Conservation (phyloP, 2,888 invertebrate genomes). For the Dryococelus australis region DNA sequence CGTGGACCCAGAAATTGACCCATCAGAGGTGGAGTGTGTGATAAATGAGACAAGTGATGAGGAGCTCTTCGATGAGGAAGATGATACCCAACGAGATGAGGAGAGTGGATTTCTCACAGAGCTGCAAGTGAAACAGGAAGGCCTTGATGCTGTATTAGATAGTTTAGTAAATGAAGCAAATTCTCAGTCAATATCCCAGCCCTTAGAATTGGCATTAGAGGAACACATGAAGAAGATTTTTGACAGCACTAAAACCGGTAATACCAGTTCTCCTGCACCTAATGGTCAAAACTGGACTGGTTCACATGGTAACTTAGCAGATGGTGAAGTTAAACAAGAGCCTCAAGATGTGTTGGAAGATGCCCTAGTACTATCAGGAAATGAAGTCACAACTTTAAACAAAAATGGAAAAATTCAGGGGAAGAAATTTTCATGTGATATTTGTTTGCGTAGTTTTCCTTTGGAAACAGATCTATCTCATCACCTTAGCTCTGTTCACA, state of each 20-base stretch:
- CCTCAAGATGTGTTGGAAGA: constrained; percentile 18
- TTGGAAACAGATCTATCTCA: constrained; percentile 53
- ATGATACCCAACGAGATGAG: constrained; percentile 17
- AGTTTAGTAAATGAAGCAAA: not conserved
- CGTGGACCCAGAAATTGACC: constrained; percentile 51
- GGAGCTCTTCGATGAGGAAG: constrained; percentile 49
- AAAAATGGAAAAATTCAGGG: constrained; percentile 7
- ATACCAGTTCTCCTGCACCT: not conserved
- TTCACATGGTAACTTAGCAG: not conserved
- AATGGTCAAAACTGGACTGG: not conserved
- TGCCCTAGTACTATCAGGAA: constrained; percentile 11
- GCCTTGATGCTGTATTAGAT: constrained; percentile 1
- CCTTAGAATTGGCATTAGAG: not conserved
- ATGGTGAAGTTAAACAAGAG: constrained; percentile 23
- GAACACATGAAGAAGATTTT: constrained; percentile 9
- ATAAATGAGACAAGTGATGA: constrained; percentile 59
- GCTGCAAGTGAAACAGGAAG: constrained; percentile 17
- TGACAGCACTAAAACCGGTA: constrained; percentile 17
- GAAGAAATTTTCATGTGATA: constrained; percentile 57
- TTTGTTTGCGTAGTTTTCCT: constrained; percentile 63
- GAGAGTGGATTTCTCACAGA: constrained; percentile 5
- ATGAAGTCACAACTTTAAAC: not conserved
- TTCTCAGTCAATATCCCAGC: not conserved
- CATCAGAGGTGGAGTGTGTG: constrained; percentile 61
- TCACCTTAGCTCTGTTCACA: constrained; percentile 43